Conservation (phyloP, 1,140 invertebrate species). For the Drosophila kepulauana region DNA sequence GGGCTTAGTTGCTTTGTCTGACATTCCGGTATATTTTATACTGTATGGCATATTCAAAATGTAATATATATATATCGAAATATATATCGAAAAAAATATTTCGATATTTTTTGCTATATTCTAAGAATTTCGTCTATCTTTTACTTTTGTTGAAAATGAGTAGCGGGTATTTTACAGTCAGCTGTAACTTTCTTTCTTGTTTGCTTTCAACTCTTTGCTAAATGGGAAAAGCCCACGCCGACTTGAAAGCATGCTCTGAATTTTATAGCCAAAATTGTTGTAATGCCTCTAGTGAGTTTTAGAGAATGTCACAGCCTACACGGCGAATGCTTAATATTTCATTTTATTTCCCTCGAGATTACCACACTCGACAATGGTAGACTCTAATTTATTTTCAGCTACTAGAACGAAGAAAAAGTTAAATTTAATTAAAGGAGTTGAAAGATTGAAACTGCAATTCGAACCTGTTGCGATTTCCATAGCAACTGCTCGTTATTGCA, state of each 20-base stretch:
- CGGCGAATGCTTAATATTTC: constrained; percentile 54
- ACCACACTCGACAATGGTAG: background rate
- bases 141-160: no score
- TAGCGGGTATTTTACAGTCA: no score
- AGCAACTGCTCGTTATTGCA: background rate
- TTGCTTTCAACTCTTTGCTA: constrained; percentile 5
- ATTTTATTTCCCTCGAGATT: constrained; percentile 10
- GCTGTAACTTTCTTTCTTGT: no score
- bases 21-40: no score
- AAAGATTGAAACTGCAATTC: background rate
- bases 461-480: background rate
- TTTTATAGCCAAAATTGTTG: constrained; percentile 4
- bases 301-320: constrained; percentile 23
- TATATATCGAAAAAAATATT: no score
- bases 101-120: no score
- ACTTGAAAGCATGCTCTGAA: background rate
- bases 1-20: no score
- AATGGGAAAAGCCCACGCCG: background rate
- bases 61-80: no score
- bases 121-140: no score
- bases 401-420: background rate
- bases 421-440: background rate
- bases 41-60: no score
- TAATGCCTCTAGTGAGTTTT: constrained; percentile 6
- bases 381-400: background rate